A percentile compares a stretch with the other conserved stretches of the same genome.
Evolutionary conservation across 2,797 vertebrate genomes (phyloP).

Genomic region (Muscicapa comitata): DNA sequence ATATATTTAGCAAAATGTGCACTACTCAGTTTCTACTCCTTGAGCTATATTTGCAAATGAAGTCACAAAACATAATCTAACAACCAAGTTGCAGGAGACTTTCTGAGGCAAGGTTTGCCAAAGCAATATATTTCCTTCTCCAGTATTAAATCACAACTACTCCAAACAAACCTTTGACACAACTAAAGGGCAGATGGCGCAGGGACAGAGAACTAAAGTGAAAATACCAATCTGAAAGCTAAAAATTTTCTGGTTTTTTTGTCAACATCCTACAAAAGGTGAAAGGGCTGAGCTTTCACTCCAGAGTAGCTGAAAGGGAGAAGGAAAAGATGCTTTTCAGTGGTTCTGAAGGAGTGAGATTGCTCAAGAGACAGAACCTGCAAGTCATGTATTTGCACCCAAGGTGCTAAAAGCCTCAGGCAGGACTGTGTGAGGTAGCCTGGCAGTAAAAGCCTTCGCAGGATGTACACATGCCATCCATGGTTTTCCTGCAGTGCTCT

Average conservation of each 20-base stretch:
- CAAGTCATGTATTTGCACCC: background rate
- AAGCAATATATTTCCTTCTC: background rate
- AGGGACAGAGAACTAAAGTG: background rate
- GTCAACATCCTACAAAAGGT: background rate
- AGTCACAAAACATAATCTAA: background rate
- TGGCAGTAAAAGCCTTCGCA: background rate
- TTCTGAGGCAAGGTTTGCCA: background rate
- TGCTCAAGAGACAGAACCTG: background rate
- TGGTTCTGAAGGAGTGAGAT: background rate
- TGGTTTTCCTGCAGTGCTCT: background rate
- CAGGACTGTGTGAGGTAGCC: background rate
- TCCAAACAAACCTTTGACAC: background rate
- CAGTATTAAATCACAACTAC: background rate
- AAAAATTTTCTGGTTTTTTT: background rate
- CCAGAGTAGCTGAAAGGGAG: background rate
- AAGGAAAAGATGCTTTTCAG: background rate
- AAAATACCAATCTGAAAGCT: background rate
- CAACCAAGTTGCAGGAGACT: background rate
- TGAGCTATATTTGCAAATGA: background rate
- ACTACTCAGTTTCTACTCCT: background rate
- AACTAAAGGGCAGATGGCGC: background rate
- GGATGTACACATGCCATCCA: rapidly evolving
- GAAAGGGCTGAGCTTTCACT: background rate
- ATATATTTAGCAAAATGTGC: rapidly evolving
- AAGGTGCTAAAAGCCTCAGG: background rate